phyloP scores from a whole-genome alignment of 2,888 invertebrate species.

The Cephus runcator region DNA sequence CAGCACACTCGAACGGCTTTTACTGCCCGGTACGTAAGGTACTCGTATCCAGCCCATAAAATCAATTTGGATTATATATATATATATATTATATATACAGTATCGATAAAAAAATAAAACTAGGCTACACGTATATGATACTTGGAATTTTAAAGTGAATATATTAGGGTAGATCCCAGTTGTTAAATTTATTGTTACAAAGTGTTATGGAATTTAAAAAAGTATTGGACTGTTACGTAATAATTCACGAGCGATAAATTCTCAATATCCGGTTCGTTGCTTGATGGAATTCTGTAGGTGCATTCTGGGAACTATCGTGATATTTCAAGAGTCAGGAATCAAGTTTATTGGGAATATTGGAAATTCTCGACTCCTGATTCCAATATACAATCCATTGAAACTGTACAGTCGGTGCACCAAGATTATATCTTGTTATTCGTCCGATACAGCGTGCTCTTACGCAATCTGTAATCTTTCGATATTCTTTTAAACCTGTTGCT shows the following conservation, averaged over 20 bases:
- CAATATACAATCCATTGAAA: not conserved
- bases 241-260: not conserved
- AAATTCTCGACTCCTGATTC: not conserved
- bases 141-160: no score
- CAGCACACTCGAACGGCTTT: not conserved
- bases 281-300: not conserved
- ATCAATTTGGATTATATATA: not conserved
- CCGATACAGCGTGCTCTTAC: not conserved
- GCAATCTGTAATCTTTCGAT: not conserved
- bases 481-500: not conserved
- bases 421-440: not conserved
- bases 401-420: not conserved
- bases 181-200: no score
- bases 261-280: not conserved
- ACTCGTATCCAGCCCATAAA: not conserved
- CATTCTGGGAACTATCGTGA: not conserved
- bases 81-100: no score
- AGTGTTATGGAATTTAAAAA: no score
- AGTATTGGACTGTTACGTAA: not conserved
- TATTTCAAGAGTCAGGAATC: not conserved
- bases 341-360: not conserved
- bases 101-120: no score
- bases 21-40: not conserved
- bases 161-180: no score
- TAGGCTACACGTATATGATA: no score